A percentile compares a stretch with the other conserved stretches of the same genome.
Evolutionary conservation across 1,140 invertebrate species (phyloP).

Genomic region (Dinoponera quadriceps): DNA sequence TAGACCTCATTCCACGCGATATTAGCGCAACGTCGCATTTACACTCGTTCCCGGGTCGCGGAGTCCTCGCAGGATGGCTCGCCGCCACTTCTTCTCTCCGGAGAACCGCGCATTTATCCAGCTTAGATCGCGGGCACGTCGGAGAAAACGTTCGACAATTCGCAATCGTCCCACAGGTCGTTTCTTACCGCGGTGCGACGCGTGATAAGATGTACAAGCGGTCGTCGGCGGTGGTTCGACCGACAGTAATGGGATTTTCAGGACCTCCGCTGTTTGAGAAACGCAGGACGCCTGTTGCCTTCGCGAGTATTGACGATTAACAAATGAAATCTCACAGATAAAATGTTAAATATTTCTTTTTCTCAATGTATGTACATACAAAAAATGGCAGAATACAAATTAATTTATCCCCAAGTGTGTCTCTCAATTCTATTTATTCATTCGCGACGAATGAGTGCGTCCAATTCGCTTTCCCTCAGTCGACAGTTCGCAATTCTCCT

Average conservation of each 20-base stretch:
- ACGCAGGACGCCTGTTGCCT: background rate
- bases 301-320: no score
- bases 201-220: conserved; percentile 13
- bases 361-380: no score
- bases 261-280: background rate
- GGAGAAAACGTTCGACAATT: conserved; percentile 11
- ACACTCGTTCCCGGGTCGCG: conserved; percentile 11
- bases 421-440: no score
- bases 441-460: background rate
- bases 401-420: background rate
- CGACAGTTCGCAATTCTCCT: background rate
- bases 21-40: conserved; percentile 35
- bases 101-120: conserved; percentile 24
- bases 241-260: conserved; percentile 13
- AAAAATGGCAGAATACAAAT: background rate
- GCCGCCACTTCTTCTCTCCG: background rate
- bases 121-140: conserved; percentile 37
- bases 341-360: no score
- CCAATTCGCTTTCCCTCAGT: background rate
- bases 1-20: conserved; percentile 3
- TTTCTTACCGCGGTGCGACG: background rate
- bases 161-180: conserved; percentile 13
- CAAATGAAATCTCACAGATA: no score
- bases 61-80: conserved; percentile 7
- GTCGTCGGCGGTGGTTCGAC: background rate